phyloP scores from a whole-genome alignment of 92 coral and sea anemone genomes.

The Porites evermanni region DNA sequence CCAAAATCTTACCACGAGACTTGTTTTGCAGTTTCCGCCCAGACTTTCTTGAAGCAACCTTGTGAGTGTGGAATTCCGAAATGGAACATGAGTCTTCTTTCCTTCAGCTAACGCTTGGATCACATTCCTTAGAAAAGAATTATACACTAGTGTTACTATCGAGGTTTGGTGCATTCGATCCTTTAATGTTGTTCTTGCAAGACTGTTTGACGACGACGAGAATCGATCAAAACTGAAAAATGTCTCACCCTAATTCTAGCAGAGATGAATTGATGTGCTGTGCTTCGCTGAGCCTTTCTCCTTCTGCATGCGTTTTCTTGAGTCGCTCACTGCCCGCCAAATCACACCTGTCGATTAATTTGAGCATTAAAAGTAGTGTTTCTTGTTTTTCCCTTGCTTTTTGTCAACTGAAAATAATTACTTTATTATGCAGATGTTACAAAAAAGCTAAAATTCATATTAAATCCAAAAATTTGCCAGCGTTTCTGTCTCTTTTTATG shows the following conservation, averaged over 20 bases:
- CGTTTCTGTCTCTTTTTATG: too few relatives aligned
- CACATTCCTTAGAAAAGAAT: slow-evolving; percentile 72
- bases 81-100: slow-evolving; percentile 92
- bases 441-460: background rate
- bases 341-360: slow-evolving; percentile 68
- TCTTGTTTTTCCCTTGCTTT: background rate
- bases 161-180: too few relatives aligned
- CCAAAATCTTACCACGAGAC: slow-evolving; percentile 79
- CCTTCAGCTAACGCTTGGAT: slow-evolving; percentile 98
- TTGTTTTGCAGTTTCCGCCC: slow-evolving; percentile 99
- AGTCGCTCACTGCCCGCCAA: slow-evolving; percentile 98
- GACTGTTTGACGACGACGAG: too few relatives aligned
- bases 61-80: slow-evolving; percentile 94
- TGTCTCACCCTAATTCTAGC: slow-evolving; percentile 90
- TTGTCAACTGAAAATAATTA: background rate
- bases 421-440: background rate
- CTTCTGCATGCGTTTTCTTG: slow-evolving; percentile 97
- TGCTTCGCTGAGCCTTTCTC: slow-evolving; percentile 96
- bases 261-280: slow-evolving; percentile 95
- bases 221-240: too few relatives aligned
- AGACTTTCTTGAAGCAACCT: slow-evolving; percentile 95
- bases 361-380: background rate
- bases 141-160: too few relatives aligned
- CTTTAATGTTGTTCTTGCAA: too few relatives aligned
- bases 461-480: background rate